Percentiles rank a stretch among this genome's conserved stretches.
These are phyloP conservation scores for Hymenopus coronatus DNA, from an alignment of 2,888 invertebrate genomes.

Conservation along the genomic window DNA sequence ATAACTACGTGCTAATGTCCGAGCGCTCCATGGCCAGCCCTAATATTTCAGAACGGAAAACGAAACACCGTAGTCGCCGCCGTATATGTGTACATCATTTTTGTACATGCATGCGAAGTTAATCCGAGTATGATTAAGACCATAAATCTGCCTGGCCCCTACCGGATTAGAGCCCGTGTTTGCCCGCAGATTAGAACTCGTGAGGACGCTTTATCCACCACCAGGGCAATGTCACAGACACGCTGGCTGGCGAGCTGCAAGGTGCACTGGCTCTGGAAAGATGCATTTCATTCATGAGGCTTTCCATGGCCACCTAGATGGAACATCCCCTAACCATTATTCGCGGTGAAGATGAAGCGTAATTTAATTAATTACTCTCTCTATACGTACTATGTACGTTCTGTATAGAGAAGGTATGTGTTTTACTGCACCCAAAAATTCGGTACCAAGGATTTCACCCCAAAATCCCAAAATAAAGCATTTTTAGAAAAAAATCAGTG, in stretches of 20 bases:
- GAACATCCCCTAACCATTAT: no score
- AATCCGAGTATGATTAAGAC: constrained; percentile 63
- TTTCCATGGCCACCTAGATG: no score
- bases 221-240: background rate
- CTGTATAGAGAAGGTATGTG: no score
- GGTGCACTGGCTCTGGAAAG: background rate
- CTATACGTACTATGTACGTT: no score
- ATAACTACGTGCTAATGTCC: constrained; percentile 12
- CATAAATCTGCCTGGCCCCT: constrained; percentile 55
- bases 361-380: no score
- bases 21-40: background rate
- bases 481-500: no score
- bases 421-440: no score
- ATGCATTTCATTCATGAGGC: background rate
- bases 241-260: background rate
- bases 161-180: constrained; percentile 28
- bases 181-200: constrained; percentile 16
- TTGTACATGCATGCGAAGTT: constrained; percentile 46
- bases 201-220: background rate
- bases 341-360: no score
- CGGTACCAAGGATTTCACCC: no score
- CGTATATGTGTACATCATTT: constrained; percentile 6
- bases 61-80: background rate
- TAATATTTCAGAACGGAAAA: constrained; percentile 14
- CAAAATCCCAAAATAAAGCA: no score